A percentile compares a stretch with the other conserved stretches of the same genome.
phyloP scores from a whole-genome alignment of 2,888 invertebrate species.

The Molorchus minor region DNA sequence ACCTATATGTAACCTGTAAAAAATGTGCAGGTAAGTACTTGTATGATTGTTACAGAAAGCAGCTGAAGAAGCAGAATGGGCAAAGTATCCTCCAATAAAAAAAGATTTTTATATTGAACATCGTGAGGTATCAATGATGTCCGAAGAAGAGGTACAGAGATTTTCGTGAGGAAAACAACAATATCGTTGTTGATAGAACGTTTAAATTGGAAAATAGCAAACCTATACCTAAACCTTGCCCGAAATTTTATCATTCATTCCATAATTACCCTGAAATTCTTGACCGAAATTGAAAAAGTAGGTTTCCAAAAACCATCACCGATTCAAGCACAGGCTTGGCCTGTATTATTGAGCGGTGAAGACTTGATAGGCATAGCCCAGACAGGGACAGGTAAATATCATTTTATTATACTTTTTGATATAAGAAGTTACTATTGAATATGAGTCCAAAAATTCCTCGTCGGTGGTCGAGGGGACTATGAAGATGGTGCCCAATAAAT shows the following conservation, averaged over 20 bases:
- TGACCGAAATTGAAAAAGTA: constrained; percentile 79
- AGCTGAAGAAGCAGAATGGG: constrained; percentile 70
- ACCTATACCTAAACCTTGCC: constrained; percentile 79
- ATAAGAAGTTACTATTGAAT: too few species aligned
- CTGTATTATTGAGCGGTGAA: constrained; percentile 86
- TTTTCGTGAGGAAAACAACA: constrained; percentile 74
- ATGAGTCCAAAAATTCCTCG: not conserved
- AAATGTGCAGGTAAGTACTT: not conserved
- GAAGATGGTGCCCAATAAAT: not conserved
- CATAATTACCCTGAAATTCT: constrained; percentile 84
- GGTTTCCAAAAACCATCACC: constrained; percentile 87
- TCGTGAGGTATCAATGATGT: constrained; percentile 73
- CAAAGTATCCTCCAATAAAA: constrained; percentile 71
- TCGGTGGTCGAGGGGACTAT: too few species aligned
- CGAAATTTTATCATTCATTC: constrained; percentile 86
- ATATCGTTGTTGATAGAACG: constrained; percentile 76
- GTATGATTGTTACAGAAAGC: constrained; percentile 64
- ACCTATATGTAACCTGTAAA: too few species aligned
- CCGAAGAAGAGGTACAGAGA: constrained; percentile 69
- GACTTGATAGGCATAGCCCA: constrained; percentile 98
- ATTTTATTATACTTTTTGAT: too few species aligned
- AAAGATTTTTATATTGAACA: constrained; percentile 89
- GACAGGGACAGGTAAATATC: constrained; percentile 75
- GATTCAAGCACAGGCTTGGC: constrained; percentile 95
- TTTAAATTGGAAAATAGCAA: constrained; percentile 60